Base-by-base conservation (phyloP, 2,797 vertebrate genomes). In the Diplodus sargus region DNA sequence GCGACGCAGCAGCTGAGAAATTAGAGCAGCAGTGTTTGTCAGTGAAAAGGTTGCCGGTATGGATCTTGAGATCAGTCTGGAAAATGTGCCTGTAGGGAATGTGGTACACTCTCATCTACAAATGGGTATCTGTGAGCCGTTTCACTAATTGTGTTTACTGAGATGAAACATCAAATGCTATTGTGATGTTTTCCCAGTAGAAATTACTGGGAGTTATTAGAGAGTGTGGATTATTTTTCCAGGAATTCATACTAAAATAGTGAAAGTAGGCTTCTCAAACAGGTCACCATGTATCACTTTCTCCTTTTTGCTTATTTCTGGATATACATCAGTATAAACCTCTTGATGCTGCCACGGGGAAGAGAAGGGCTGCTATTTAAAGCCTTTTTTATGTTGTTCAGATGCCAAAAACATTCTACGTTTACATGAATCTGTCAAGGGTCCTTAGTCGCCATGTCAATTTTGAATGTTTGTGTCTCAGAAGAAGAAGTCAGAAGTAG, bases 71-170 rank as follows among this genome's bases (percentile, higher is more conserved):
- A 83, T 76, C 0, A 18, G 47, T 54, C 60, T 62, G 28, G 25
- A 60, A 68, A 74, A 62, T 59, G 23, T 16, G 45, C 23, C 62
- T 45, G 49, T 15, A 2, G 74, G 65, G 67, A 82, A 59, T 39
- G 45, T 22, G 39, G 60, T 74, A 51, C 54, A 25, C 42, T 30
- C 23, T 47, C 20, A 14, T 61, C 47, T 49, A 47, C 57, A 73
- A 74, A 74, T 71, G 49, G 48, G 13, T 65, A 60, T 67, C 62
- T 70, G 57, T 45, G 30, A 61, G 60, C 67, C 62, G 23, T 68
- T 61, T 48, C 34, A 2, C 70, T 79, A 70, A 82, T 85, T 77
- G 56, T 81, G 80, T 79, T 87, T 82, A 59, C 66, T 65, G 60
- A 34, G 65, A 81, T 68, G 70, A 83, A 82, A 77, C 60, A 51